Evolutionary conservation across 2,797 vertebrate species (phyloP), one percentile per base, ranked within the genome.

Genomic region (Heterohyrax brucei): DNA sequence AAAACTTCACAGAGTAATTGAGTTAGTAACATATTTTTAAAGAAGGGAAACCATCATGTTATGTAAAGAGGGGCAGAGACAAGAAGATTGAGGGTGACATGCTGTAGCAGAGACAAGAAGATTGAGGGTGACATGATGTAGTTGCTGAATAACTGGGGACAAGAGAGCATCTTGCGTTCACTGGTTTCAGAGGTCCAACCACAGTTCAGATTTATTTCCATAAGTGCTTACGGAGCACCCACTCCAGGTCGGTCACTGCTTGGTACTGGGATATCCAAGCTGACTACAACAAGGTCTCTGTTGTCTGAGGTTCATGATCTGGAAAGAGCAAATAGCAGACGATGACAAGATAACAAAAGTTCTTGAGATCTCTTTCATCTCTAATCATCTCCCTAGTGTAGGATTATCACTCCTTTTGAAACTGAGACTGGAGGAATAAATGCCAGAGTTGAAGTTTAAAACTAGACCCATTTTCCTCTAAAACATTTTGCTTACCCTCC

Each of bases 1-100:
- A 95, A 96, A 97, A 93, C 88, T 21, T 91, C 96, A 92, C 91
- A 96, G 89, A 93, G 91, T 96, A 95, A 97, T 94, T 95, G 85
- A 95, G 91, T 94, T 95, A 66, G 93, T 86, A 13, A 39, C 39
- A 39, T 73, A 59, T 84, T 93, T 95, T 87, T 93, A 93, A 3
- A 86, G 72, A 82, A 87, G 80, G 89, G 73, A 95, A 97, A 56
- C 82, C 87, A 70, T 33, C 28, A 0, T 77, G 86, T 97, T 96
- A 94, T 92, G 30, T 92, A 91, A 97, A 97, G 79, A 93, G 64
- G 72, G 64, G 18, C 72, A 87, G 84, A 81, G 70, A 53, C 9
- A 4, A 59, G 83, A 39, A 50, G 50, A 53, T 80, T 56, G 30
- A 26, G 85, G 56, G 61, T 46, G 75, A 75, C 3, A 39, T 8